Evolutionary conservation across 2,888 invertebrate species (phyloP), one percentile per base, ranked within the genome.

Genomic region (Epicampocera succincta): DNA sequence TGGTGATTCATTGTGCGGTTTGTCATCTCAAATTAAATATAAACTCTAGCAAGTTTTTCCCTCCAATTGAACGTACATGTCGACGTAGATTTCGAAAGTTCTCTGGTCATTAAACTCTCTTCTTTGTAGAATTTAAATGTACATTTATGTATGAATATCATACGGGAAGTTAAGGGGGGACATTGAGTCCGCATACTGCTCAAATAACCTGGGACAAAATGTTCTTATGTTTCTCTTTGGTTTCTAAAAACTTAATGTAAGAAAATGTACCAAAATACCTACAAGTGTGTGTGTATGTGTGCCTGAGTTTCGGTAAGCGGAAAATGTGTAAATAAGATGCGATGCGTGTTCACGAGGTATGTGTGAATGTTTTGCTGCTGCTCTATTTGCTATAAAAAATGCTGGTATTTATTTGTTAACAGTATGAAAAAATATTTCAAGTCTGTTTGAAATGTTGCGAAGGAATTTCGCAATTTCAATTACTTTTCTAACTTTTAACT

Each of bases 81-180:
- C 29, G 8, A 42, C n/a, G 38, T 58, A 38, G 46, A 33, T 11
- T 15, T 48, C 58, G 25, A 6, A 52, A 63, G 33, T 63, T 54
- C 19, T 29, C 40, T 50, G 17, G 17, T 38, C 58, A 66, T 72
- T 72, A 60, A 65, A 50, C 21, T 42, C 65, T 48, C 21, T 50
- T 40, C 63, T 56, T 54, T 54, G 56, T 0, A 17, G 29, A 48
- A 12, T 56, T 77, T 50, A 63, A 52, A 42, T 66, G 50, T n/a
- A 66, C 72, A 72, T 78, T 72, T 78, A 65, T 33, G 48, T 72
- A 66, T 65, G 12, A 60, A 65, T 65, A 54, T 40, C 58, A 42
- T 46, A 19, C 48, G 11, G 56, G 17, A 48, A 19, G 46, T 56
- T 19, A 74, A 65, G 58, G 56, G 44, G 29, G 44, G 44, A 44